Conservation (phyloP, 2,888 invertebrate species). For the Lochmaea capreae region DNA sequence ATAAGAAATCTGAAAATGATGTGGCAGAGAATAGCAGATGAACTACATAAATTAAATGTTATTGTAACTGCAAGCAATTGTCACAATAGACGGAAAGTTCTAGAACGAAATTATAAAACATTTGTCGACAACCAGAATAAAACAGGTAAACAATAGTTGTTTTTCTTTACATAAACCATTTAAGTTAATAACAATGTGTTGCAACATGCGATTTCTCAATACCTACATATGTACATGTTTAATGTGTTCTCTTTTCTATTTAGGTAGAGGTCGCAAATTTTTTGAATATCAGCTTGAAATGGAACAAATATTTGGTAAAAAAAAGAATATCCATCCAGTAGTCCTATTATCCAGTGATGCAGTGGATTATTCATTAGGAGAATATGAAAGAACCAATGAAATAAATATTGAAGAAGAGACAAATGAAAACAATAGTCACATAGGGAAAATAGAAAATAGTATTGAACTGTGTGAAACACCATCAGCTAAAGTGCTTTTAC, state of each 20-base stretch:
- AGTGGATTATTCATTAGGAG: too few relatives aligned
- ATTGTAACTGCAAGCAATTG: too few relatives aligned
- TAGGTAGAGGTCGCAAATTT: conserved; percentile 2
- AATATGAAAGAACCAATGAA: not conserved
- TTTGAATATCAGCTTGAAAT: not conserved
- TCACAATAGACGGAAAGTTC: not conserved
- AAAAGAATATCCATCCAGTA: not conserved
- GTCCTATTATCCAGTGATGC: too few relatives aligned
- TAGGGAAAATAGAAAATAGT: not conserved
- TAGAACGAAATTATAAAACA: not conserved
- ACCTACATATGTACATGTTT: too few relatives aligned
- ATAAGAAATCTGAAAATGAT: not conserved
- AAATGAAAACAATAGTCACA: not conserved
- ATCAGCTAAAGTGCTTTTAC: too few relatives aligned
- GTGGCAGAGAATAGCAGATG: conserved; percentile 1
- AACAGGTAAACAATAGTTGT: not conserved
- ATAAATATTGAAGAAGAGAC: not conserved
- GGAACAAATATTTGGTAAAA: not conserved
- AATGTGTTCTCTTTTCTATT: too few relatives aligned
- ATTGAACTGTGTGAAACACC: too few relatives aligned
- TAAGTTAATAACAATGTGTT: too few relatives aligned
- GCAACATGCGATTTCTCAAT: too few relatives aligned
- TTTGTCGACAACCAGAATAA: conserved; percentile 1
- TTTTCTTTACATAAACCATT: too few relatives aligned
- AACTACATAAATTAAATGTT: not conserved